Evolutionary conservation across 2,113 vertebrate genomes (phyloP).

Genomic region (Pomatorhinus ruficollis): DNA sequence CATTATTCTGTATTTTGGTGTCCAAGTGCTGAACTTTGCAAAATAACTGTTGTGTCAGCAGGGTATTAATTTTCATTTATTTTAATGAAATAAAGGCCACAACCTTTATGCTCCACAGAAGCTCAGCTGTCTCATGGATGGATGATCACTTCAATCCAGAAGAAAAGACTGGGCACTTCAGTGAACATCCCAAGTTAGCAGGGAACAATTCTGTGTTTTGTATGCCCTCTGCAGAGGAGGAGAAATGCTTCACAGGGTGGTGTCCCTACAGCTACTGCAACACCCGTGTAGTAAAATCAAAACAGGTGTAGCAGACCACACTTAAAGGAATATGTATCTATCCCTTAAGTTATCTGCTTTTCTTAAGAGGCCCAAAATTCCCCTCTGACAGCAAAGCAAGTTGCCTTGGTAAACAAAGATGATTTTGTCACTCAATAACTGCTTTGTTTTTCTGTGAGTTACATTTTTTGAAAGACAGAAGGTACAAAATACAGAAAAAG

Average conservation of each 20-base stretch:
- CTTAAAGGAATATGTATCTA: background rate
- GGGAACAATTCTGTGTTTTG: background rate
- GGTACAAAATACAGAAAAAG: background rate
- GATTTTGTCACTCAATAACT: background rate
- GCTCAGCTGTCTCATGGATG: background rate
- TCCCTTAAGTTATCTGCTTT: background rate
- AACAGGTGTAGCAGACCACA: background rate
- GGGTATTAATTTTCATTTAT: background rate
- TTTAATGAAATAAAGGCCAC: background rate
- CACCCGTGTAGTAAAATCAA: background rate
- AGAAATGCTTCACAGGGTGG: background rate
- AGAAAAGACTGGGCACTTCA: background rate
- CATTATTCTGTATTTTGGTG: background rate
- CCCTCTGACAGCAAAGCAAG: background rate
- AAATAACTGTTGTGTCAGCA: background rate
- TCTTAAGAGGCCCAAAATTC: background rate
- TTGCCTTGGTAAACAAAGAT: background rate
- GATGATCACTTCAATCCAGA: background rate
- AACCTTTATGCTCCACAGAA: background rate
- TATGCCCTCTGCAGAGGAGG: background rate
- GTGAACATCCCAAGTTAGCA: fast-evolving
- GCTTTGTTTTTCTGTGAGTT: background rate
- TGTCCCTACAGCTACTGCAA: background rate
- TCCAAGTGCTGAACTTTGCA: background rate
- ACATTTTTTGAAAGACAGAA: background rate